Conservation (phyloP, 2,888 invertebrate species). For the Rhamnusium bicolor region DNA sequence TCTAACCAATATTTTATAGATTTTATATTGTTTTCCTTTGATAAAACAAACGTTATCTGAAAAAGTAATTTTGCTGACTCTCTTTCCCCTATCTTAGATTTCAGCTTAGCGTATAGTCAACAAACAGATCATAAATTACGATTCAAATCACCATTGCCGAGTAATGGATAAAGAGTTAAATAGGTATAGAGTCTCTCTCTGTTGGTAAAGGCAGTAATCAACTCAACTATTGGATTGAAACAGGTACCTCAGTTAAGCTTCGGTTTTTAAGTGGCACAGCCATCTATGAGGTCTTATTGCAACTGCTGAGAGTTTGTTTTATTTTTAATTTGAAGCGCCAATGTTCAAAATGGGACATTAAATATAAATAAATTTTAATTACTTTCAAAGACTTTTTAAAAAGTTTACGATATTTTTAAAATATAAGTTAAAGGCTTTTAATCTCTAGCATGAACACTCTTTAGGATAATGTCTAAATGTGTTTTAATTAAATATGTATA, state of each 20-base stretch:
- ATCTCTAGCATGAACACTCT: too few species aligned
- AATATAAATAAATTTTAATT: too few species aligned
- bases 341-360: constrained; percentile 9
- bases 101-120: constrained; percentile 27
- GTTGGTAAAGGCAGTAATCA: constrained; percentile 62
- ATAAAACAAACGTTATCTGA: constrained; percentile 31
- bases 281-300: constrained; percentile 60
- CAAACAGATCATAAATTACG: constrained; percentile 29
- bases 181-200: constrained; percentile 61
- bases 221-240: constrained; percentile 57
- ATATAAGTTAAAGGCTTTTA: too few species aligned
- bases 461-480: too few species aligned
- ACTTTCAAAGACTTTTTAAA: too few species aligned
- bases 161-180: constrained; percentile 40
- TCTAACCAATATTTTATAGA: constrained; percentile 4
- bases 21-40: constrained; percentile 24
- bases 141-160: constrained; percentile 6
- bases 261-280: constrained; percentile 63
- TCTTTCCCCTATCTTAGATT: constrained; percentile 30
- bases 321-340: constrained; percentile 42
- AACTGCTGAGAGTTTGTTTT: constrained; percentile 42
- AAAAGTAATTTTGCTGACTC: constrained; percentile 21
- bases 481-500: too few species aligned
- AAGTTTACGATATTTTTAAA: too few species aligned
- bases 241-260: constrained; percentile 64